Conservation (phyloP, 2,888 invertebrate genomes). For the Sinelater perroti region DNA sequence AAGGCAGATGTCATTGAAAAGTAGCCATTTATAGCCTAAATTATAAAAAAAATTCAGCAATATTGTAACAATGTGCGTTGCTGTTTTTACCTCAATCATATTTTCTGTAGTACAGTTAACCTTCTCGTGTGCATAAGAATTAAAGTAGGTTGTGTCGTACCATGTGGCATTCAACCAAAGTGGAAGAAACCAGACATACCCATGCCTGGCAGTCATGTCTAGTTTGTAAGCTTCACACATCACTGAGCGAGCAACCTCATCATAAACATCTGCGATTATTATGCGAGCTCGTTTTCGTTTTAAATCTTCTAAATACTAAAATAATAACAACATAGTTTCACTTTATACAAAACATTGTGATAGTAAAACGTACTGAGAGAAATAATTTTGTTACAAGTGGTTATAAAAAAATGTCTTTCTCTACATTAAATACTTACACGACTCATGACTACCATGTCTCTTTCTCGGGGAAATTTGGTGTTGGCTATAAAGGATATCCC, state of each 20-base stretch:
- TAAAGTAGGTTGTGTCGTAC: slow-evolving; percentile 68
- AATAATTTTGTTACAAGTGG: not conserved
- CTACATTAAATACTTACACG: slow-evolving; percentile 61
- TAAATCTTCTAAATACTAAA: slow-evolving; percentile 71
- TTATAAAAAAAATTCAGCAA: not conserved
- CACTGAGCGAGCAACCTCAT: slow-evolving; percentile 74
- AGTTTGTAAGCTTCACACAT: slow-evolving; percentile 82
- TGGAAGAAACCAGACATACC: slow-evolving; percentile 89
- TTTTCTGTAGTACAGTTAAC: slow-evolving; percentile 70
- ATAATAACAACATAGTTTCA: too few species aligned
- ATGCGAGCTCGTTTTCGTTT: slow-evolving; percentile 75
- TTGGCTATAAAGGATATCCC: slow-evolving; percentile 73
- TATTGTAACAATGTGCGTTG: not conserved
- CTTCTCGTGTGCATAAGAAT: slow-evolving; percentile 52
- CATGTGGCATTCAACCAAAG: slow-evolving; percentile 72
- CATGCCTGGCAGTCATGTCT: slow-evolving; percentile 74
- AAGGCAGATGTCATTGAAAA: slow-evolving; percentile 75
- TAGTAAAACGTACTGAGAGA: too few species aligned
- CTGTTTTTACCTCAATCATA: slow-evolving; percentile 64
- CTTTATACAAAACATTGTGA: too few species aligned
- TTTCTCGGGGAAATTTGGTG: slow-evolving; percentile 72
- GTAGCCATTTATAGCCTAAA: slow-evolving; percentile 75
- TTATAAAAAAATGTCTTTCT: too few species aligned
- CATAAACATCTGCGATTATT: slow-evolving; percentile 83
- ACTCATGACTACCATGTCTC: slow-evolving; percentile 65